Evolutionary conservation across 2,797 vertebrate genomes (phyloP), one percentile per base, ranked within the genome.

Genomic region (Neomorphus geoffroyi): DNA sequence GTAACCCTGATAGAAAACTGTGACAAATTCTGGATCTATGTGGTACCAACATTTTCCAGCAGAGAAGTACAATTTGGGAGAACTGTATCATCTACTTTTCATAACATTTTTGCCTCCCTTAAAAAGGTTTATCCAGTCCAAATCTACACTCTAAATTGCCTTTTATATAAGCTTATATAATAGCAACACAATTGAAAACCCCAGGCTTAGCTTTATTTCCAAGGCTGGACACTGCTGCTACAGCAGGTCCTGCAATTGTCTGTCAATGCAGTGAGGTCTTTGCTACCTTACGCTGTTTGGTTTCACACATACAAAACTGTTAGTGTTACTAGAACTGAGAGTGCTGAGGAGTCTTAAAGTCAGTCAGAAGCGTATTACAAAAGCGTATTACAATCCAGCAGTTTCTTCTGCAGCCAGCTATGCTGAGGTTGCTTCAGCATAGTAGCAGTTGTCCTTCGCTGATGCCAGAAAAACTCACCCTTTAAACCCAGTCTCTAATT

Each of bases 401-500:
- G 32, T 54, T 71, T 18, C 19, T 41, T 73, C 61, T 1, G 0
- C 46, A 62, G 65, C 2, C 3, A 69, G 37, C 54, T 86, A 70
- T 78, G 56, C 74, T 41, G n/a, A 72, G 73, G 24, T 48, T 90
- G 46, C 27, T 88, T 87, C 46, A 80, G 77, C 58, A 70, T 60
- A 70, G 33, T 10, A 74, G n/a, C 39, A 74, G 50, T 79, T 81
- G 61, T 28, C 35, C 77, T 83, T 50, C 81, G 62, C 28, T 28
- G 66, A 46, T 37, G 53, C 53, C 92, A 94, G 60, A 64, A 94
- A 91, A 93, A 58, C 12, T 37, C 66, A 88, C 7, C 84, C 62
- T 92, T 91, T 80, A 94, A 95, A 72, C 11, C 37, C 24, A 54
- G 26, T 62, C 81, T 71, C 24, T 41, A 89, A 86, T 81, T 80